Percentiles rank a stretch among this genome's conserved stretches.
phyloP scores from a whole-genome alignment of 2,113 vertebrate genomes.

The Diadophis punctatus region DNA sequence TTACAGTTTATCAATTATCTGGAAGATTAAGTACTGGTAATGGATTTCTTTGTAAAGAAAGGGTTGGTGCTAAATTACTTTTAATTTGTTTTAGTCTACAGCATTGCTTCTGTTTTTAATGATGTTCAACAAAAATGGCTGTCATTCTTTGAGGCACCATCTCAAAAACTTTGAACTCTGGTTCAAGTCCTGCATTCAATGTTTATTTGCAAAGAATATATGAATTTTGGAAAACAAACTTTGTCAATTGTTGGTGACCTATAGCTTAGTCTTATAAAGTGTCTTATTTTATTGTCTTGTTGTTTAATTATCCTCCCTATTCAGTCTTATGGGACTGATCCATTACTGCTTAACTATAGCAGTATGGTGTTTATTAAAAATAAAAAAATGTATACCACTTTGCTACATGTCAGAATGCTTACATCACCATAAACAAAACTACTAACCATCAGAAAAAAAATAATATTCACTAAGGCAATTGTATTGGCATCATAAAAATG shows the following conservation, averaged over 20 bases:
- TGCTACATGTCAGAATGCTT: background rate
- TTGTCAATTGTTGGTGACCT: background rate
- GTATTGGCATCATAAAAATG: background rate
- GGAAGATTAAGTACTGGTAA: background rate
- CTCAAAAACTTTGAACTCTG: background rate
- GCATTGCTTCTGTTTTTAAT: background rate
- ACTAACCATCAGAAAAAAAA: background rate
- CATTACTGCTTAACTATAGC: background rate
- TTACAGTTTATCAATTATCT: background rate
- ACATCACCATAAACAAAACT: background rate
- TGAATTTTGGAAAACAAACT: background rate
- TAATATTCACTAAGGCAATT: background rate
- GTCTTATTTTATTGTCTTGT: background rate
- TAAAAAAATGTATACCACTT: background rate
- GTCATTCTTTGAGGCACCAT: background rate
- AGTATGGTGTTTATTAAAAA: background rate
- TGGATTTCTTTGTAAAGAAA: background rate
- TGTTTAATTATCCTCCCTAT: background rate
- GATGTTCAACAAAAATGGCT: background rate
- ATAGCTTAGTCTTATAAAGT: background rate
- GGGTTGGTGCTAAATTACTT: background rate
- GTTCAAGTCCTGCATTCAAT: background rate
- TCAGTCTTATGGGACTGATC: background rate
- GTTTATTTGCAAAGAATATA: background rate
- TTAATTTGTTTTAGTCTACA: background rate